Evolutionary conservation across 2,113 vertebrate genomes (phyloP).

Genomic region (Oreocharis arfaki): DNA sequence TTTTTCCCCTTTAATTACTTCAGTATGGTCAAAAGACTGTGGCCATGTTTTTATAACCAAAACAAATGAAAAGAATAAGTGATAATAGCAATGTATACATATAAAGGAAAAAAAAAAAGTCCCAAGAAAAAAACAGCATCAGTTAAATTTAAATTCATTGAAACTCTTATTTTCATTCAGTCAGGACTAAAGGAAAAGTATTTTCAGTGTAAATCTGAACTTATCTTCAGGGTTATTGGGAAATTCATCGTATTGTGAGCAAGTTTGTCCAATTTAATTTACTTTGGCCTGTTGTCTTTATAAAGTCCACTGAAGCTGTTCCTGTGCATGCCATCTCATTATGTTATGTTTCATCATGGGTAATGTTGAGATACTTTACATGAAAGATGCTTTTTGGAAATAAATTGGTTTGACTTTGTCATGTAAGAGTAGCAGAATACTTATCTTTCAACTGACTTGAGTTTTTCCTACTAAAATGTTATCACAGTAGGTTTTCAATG

Average conservation of each 20-base stretch:
- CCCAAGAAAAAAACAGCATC: neutral
- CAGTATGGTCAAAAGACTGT: neutral
- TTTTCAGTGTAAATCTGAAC: neutral
- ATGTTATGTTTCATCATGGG: neutral
- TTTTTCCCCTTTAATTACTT: neutral
- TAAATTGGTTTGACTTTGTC: neutral
- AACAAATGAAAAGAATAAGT: neutral
- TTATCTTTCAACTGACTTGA: neutral
- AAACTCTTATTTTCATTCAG: neutral
- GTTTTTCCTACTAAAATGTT: neutral
- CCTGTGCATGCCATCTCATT: neutral
- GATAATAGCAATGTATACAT: neutral
- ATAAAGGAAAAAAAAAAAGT: neutral
- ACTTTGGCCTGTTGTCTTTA: neutral
- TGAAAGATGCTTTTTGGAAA: neutral
- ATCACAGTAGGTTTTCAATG: neutral
- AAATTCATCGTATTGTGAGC: neutral
- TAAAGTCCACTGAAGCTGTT: neutral
- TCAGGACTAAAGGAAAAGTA: neutral
- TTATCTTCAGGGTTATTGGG: neutral
- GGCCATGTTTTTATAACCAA: neutral
- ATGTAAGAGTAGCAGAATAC: neutral
- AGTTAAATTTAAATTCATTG: neutral
- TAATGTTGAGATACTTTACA: neutral
- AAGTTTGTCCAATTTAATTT: neutral